Evolutionary conservation across 2,797 vertebrate species (phyloP).

Genomic region (Trichosurus vulpecula): DNA sequence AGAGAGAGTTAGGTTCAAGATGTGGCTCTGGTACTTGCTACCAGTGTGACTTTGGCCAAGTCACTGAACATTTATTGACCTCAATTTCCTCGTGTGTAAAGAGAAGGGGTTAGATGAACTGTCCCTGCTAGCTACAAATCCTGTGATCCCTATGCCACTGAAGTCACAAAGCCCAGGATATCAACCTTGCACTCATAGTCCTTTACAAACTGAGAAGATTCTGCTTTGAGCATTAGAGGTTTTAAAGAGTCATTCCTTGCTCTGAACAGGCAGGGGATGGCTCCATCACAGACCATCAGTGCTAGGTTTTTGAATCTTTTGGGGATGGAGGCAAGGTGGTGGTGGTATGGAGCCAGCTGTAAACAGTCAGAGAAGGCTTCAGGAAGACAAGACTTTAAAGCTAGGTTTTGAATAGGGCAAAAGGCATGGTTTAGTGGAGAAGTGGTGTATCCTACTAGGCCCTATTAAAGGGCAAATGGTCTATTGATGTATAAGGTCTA

Average conservation of each 20-base stretch:
- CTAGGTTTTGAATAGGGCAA: background rate
- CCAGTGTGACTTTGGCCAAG: background rate
- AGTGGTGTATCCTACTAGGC: background rate
- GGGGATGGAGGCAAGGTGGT: background rate
- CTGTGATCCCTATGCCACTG: background rate
- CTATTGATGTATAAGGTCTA: background rate
- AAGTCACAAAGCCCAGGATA: background rate
- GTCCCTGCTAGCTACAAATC: background rate
- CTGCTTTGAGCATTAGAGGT: background rate
- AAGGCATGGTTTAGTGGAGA: background rate
- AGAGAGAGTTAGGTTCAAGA: background rate
- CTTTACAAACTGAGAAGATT: background rate
- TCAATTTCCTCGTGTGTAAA: background rate
- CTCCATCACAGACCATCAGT: background rate
- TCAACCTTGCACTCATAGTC: background rate
- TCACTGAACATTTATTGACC: background rate
- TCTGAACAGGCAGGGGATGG: background rate
- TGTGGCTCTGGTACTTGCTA: background rate
- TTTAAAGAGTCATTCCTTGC: background rate
- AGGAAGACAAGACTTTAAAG: background rate
- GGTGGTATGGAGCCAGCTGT: background rate
- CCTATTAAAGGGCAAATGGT: background rate
- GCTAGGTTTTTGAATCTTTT: background rate
- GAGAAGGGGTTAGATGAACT: background rate
- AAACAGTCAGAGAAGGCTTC: background rate